These are phyloP conservation scores for Odontomachus brunneus DNA, from an alignment of 1,140 invertebrate genomes.

Conservation along the genomic window DNA sequence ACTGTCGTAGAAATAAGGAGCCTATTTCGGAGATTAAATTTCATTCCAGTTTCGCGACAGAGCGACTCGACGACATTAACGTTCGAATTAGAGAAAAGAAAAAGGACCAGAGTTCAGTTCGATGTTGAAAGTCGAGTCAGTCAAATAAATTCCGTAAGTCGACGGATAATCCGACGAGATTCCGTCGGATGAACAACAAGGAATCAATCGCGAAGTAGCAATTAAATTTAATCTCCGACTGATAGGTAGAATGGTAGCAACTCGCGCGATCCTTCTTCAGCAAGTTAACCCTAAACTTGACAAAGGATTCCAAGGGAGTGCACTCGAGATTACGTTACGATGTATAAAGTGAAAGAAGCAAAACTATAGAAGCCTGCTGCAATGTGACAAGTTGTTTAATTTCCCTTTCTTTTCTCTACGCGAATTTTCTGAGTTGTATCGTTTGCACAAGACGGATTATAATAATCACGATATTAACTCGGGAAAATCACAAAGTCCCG, in stretches of 20 bases:
- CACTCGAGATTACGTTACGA: neutral
- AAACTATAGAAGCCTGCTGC: neutral
- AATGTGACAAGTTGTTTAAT: conserved; percentile 3
- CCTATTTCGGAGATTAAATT: conserved; percentile 36
- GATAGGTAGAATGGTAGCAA: neutral
- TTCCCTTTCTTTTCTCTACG: neutral
- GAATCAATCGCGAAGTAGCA: neutral
- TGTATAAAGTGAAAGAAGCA: neutral
- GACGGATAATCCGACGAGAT: too few species aligned
- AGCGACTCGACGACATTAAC: neutral
- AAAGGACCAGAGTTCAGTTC: too few species aligned
- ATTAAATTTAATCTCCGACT: conserved; percentile 31
- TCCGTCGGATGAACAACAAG: too few species aligned
- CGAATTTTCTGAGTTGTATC: neutral
- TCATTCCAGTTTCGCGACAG: neutral
- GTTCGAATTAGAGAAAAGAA: too few species aligned
- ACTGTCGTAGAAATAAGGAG: conserved; percentile 14
- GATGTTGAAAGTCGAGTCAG: too few species aligned
- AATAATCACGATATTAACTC: neutral
- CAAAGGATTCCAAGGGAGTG: neutral
- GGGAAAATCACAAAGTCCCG: neutral
- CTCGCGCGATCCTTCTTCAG: neutral
- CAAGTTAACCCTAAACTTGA: conserved; percentile 39
- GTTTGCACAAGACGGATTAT: neutral
- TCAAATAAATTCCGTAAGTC: too few species aligned